Percentiles rank a stretch among this genome's conserved stretches.
phyloP scores from a whole-genome alignment of 2,888 invertebrate genomes.

The Caenorhabditis doughertyi region DNA sequence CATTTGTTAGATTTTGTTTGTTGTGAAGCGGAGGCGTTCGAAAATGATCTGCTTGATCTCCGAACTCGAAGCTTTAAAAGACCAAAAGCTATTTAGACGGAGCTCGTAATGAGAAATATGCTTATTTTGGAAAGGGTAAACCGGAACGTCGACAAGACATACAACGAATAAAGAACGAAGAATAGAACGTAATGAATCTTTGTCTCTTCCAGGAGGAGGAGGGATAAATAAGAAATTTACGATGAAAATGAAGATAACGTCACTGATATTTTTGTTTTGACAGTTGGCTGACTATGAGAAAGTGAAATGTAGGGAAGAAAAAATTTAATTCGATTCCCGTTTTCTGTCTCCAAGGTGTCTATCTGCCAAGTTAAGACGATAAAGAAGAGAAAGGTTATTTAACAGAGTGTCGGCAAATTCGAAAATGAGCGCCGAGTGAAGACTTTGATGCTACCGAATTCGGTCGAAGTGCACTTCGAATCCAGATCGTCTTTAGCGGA shows the following conservation, averaged over 20 bases:
- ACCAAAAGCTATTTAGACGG: not conserved
- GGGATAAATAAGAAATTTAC: constrained; percentile 51
- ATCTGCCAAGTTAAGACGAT: not conserved
- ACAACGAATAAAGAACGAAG: constrained; percentile 4
- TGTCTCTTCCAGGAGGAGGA: constrained; percentile 5
- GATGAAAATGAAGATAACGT: constrained; percentile 52
- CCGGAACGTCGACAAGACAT: not conserved
- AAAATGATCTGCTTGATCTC: not conserved
- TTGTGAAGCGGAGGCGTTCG: constrained; percentile 10
- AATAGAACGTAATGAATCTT: constrained; percentile 34
- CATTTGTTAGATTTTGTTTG: constrained; percentile 44
- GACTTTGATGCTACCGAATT: constrained; percentile 22
- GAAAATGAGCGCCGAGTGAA: constrained; percentile 5
- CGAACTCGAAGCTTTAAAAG: not conserved
- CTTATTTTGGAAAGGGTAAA: not conserved
- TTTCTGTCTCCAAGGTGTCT: constrained; percentile 2
- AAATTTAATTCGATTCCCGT: constrained; percentile 14
- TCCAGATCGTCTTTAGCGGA: constrained; percentile 23
- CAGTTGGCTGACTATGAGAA: constrained; percentile 9
- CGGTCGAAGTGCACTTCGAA: constrained; percentile 46
- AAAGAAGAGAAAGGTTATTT: not conserved
- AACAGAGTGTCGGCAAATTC: not conserved
- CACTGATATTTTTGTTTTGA: constrained; percentile 57
- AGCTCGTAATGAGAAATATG: not conserved
- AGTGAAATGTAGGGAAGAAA: constrained; percentile 22